These are phyloP conservation scores for Dolomedes plantarius DNA, from an alignment of 2,888 invertebrate species.

Conservation along the genomic window DNA sequence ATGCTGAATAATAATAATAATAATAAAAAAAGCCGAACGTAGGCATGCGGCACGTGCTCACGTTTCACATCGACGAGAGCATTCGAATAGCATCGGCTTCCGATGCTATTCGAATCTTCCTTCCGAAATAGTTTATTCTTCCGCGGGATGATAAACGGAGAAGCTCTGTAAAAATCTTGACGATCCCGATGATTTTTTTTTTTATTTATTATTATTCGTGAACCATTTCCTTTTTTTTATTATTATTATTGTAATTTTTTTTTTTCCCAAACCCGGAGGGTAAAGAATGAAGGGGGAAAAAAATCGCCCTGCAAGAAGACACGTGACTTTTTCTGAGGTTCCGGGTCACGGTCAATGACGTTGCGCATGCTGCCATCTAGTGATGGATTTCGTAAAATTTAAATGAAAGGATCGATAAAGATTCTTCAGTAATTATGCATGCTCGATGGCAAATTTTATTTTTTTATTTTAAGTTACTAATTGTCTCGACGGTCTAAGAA, in stretches of 20 bases:
- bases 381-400: neutral
- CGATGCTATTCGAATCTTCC: no score
- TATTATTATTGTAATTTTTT: conserved; percentile 26
- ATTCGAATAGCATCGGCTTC: conserved; percentile 7
- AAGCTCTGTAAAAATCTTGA: neutral
- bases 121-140: no score
- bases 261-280: no score
- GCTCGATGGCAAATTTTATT: no score
- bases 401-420: no score
- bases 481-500: no score
- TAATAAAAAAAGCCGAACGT: neutral
- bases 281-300: no score
- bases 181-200: conserved; percentile 15
- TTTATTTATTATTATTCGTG: conserved; percentile 8
- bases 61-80: conserved; percentile 20
- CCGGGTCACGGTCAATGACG: conserved; percentile 71
- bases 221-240: neutral
- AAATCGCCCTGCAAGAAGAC: conserved; percentile 27
- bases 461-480: no score
- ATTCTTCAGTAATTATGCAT: no score
- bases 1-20: no score
- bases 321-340: conserved; percentile 56
- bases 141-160: no score
- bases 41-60: conserved; percentile 31
- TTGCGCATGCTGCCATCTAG: conserved; percentile 58